Base-by-base conservation (phyloP, 2,888 invertebrate genomes). In the Toxonevra muliebris region DNA sequence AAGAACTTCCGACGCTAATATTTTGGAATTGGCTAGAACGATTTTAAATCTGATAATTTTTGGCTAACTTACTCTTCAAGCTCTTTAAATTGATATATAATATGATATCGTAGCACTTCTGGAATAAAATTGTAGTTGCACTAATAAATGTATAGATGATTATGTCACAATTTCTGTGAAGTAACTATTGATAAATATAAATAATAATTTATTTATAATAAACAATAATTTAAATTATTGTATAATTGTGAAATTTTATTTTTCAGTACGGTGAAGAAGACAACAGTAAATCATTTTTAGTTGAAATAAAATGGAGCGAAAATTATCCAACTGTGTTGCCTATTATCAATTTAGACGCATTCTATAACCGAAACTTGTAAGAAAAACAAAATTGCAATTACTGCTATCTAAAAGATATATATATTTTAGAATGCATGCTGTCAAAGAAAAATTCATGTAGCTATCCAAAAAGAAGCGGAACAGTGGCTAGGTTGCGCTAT, bases 351-450 rank as follows among this genome's bases (percentile, higher is more conserved):
- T 88, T 97, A 88, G 93, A 96, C 76, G 91, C 93, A 48, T 98
- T 97, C 86, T 97, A 95, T 82, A 98, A 98, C 85, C 93, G 94
- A 81, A 92, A 94, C 84, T 86, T 97, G 96, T 96, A 87, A 91
- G 93, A 90, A 52, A 30, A 45, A 12, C 45, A 15, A 10, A 30
- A n/a, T n/a, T n/a, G n/a, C n/a, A n/a, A 54, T 50, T 41, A 52
- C 9, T 20, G 15, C 58, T 58, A 10, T 43, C 13, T 41, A 41
- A n/a, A 41, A 30, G 20, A 13, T 60, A 8, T n/a, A 11, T 45
- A 11, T 55, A n/a, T 75, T 76, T 68, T 76, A 94, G 94, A 83
- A 80, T 91, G 71, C 87, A 88, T 48, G 80, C 87, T 1, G 90
- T 94, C 0, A 95, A 95, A 85, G 86, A 90, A 58, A 91, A 80